A percentile compares a stretch with the other conserved stretches of the same genome.
These are phyloP conservation scores for Palythoa grandis DNA, from an alignment of 92 coral and sea anemone genomes.

Conservation along the genomic window DNA sequence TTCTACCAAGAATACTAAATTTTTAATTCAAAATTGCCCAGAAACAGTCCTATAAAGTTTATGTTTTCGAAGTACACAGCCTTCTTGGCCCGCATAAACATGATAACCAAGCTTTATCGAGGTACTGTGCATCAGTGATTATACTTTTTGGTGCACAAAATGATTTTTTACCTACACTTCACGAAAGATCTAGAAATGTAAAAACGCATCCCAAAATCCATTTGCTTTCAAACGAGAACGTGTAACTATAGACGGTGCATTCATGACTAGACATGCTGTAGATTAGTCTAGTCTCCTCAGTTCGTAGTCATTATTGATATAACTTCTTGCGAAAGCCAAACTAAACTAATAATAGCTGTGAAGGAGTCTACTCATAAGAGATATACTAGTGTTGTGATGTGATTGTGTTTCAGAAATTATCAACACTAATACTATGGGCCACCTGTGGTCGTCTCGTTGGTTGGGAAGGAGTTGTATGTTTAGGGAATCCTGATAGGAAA, in stretches of 20 bases:
- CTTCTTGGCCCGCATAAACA: background rate
- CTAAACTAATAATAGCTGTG: too few relatives aligned
- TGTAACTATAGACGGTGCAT: too few relatives aligned
- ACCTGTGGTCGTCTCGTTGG: slow-evolving; percentile 72
- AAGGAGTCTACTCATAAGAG: too few relatives aligned
- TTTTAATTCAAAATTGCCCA: too few relatives aligned
- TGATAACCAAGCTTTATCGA: background rate
- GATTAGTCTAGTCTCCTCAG: background rate
- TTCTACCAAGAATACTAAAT: too few relatives aligned
- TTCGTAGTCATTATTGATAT: background rate
- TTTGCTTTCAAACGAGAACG: too few relatives aligned
- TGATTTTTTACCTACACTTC: background rate
- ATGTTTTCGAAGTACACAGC: background rate
- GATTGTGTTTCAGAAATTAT: slow-evolving; percentile 34
- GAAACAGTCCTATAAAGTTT: background rate
- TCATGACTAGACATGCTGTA: too few relatives aligned
- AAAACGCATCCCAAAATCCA: too few relatives aligned
- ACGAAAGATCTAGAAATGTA: too few relatives aligned
- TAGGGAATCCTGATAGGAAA: slow-evolving; percentile 64
- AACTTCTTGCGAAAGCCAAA: too few relatives aligned
- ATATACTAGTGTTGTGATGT: too few relatives aligned
- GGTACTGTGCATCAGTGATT: background rate
- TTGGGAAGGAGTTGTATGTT: slow-evolving; percentile 74
- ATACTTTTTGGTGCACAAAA: background rate
- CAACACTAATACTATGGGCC: slow-evolving; percentile 69